Percentiles rank a stretch among this genome's conserved stretches.
Conservation (phyloP, 2,797 vertebrate species). For the Enteromius trimaculatus region DNA sequence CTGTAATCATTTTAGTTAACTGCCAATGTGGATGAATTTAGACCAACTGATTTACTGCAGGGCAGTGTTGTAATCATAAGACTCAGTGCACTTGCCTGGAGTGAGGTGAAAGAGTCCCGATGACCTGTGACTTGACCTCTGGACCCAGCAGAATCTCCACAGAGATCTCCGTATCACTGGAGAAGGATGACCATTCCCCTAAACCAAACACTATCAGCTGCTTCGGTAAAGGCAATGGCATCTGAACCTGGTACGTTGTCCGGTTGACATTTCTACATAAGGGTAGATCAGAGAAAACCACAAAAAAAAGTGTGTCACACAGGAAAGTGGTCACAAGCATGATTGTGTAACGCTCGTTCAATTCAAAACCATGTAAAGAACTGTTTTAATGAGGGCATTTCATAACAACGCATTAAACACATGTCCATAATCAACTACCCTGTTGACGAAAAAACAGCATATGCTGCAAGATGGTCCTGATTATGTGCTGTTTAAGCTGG, state of each 20-base stretch:
- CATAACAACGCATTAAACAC: background rate
- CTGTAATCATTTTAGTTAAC: background rate
- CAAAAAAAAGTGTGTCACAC: background rate
- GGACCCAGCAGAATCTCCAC: conserved; percentile 81
- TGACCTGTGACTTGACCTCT: conserved; percentile 70
- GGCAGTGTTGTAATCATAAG: background rate
- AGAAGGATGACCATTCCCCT: conserved; percentile 82
- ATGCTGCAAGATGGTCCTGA: no score
- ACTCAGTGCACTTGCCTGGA: conserved; percentile 70
- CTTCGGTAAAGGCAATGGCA: conserved; percentile 84
- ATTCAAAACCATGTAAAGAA: background rate
- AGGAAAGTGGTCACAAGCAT: background rate
- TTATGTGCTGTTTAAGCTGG: no score
- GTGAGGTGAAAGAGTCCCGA: conserved; percentile 76
- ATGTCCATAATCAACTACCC: background rate
- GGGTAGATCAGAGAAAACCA: background rate
- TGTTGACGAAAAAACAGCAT: no score
- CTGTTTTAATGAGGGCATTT: background rate
- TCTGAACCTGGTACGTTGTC: conserved; percentile 79
- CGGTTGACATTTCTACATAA: conserved; percentile 77
- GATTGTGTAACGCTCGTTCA: no score
- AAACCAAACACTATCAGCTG: conserved; percentile 85
- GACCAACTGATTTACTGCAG: background rate
- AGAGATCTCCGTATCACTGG: conserved; percentile 65
- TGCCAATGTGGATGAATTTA: background rate